A percentile compares a stretch with the other conserved stretches of the same genome.
Evolutionary conservation across 2,888 invertebrate genomes (phyloP).

Genomic region (Junonia oenone): DNA sequence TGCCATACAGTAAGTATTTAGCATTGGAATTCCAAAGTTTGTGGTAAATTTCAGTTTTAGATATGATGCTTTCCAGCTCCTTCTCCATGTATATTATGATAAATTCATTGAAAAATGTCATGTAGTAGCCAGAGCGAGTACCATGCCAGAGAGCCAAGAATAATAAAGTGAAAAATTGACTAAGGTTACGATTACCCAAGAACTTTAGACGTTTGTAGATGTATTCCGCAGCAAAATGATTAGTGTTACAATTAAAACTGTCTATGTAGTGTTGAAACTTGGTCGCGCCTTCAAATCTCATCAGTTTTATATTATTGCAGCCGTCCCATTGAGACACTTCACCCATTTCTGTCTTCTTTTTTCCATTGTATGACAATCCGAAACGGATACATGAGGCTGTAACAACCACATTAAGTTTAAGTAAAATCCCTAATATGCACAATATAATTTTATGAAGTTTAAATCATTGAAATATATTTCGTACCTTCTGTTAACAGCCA

Average conservation of each 20-base stretch:
- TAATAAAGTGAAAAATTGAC: conserved; percentile 89
- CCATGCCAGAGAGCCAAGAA: conserved; percentile 99
- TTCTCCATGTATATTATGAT: conserved; percentile 91
- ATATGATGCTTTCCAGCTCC: conserved; percentile 81
- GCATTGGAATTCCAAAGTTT: conserved; percentile 59
- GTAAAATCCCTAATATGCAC: not conserved
- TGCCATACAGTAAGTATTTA: conserved; percentile 70
- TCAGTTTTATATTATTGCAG: conserved; percentile 92
- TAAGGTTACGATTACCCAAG: conserved; percentile 88
- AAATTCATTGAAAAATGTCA: conserved; percentile 95
- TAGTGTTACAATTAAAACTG: conserved; percentile 97
- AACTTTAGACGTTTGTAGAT: conserved; percentile 96
- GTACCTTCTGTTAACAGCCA: conserved; percentile 95
- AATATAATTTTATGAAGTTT: not conserved
- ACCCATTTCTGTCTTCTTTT: conserved; percentile 63
- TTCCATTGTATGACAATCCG: conserved; percentile 92
- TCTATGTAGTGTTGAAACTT: conserved; percentile 92
- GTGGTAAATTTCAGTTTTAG: conserved; percentile 68
- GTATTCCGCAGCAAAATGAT: conserved; percentile 95
- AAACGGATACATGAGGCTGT: conserved; percentile 74
- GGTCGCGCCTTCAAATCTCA: conserved; percentile 88
- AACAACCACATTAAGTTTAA: not conserved
- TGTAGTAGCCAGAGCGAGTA: conserved; percentile 94
- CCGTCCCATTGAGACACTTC: conserved; percentile 86
- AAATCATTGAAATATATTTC: not conserved